These are phyloP conservation scores for Nothura maculosa DNA, from an alignment of 2,797 vertebrate species.

Conservation along the genomic window DNA sequence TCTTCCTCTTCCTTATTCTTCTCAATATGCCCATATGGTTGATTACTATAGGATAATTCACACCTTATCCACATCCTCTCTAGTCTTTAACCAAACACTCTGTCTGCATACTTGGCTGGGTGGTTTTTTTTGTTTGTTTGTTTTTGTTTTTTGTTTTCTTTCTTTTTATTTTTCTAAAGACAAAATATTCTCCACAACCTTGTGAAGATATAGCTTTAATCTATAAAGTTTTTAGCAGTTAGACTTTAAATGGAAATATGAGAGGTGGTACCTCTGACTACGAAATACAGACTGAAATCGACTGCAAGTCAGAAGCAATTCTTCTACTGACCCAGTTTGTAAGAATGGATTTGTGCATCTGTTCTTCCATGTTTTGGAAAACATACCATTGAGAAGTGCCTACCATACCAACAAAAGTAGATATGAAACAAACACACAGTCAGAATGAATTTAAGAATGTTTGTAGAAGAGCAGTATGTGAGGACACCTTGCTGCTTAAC, in stretches of 20 bases:
- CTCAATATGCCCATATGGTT: not conserved
- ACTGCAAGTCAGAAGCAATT: not conserved
- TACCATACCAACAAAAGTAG: not conserved
- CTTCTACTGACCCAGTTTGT: constrained; percentile 26
- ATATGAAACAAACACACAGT: not conserved
- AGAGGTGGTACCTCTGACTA: not conserved
- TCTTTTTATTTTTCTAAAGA: not conserved
- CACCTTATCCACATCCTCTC: not conserved
- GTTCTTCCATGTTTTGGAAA: not conserved
- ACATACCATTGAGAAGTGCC: not conserved
- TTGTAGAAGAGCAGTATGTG: not conserved
- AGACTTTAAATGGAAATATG: not conserved
- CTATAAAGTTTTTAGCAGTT: not conserved
- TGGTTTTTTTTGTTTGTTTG: not conserved
- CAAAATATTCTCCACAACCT: not conserved
- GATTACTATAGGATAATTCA: not conserved
- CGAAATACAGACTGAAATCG: not conserved
- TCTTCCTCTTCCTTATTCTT: not conserved
- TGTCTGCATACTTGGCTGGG: not conserved
- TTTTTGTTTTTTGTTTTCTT: not conserved
- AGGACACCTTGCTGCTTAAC: constrained; percentile 9
- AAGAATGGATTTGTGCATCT: not conserved
- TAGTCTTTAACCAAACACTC: not conserved
- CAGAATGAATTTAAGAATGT: not conserved
- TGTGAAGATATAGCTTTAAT: not conserved